Evolutionary conservation across 1,140 invertebrate species (phyloP), one percentile per base, ranked within the genome.

Genomic region (Araneus ventricosus): DNA sequence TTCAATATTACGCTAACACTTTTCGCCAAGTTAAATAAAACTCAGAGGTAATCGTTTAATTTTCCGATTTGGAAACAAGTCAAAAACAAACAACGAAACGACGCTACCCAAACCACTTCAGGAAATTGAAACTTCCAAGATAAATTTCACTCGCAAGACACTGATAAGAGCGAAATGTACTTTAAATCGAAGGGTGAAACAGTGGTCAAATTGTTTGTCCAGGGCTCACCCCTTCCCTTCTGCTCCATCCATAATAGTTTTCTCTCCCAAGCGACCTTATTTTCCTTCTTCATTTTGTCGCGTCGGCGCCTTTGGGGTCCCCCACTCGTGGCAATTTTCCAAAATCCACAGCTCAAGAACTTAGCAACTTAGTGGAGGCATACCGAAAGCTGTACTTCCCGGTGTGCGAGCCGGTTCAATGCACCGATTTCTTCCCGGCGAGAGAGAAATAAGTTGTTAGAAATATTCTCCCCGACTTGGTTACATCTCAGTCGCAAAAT

Each of bases 301-400:
- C 80, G 80, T 45, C 80, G 80, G 80, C 80, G 80, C 80, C 80
- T 82, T 82, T 82, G 4, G 41, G 39, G 45, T 20, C 41, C 80
- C 80, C 80, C 41, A 82, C 80, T 82, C 24, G 7, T 82, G 80
- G 80, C 80, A 82, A 27, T 82, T 82, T 82, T 82, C 80, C 80
- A 82, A 82, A 82, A 82, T 82, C 80, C 80, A 82, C 80, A 82
- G 37, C 75, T 82, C 37, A 82, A 82, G 80, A 82, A 82, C 80
- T 24, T 52, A 82, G n/a, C 41, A n/a, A 82, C 80, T 82, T 41
- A n/a, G 39, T 3, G 39, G 24, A 82, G 24, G 14, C 22, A n/a
- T 41, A 45, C 37, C 39, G n/a, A 52, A 37, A 14, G 75, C 30
- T 20, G 34, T 17, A 39, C 30, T 82, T 22, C 20, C 80, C 39